Evolutionary conservation across 2,888 invertebrate species (phyloP), one percentile per base, ranked within the genome.

Genomic region (Nomada hirtipes): DNA sequence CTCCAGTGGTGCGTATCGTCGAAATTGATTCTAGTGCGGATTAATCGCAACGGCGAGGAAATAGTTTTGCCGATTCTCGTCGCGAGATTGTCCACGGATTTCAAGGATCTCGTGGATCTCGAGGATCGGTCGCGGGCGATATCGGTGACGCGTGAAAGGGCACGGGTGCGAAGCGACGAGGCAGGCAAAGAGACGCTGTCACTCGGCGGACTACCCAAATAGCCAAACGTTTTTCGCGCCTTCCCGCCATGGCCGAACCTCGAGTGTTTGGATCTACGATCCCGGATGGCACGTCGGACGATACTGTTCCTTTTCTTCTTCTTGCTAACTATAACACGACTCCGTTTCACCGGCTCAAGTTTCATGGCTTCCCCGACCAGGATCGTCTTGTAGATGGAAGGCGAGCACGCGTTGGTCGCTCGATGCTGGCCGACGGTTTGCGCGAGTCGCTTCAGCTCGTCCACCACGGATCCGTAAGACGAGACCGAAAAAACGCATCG

Each of bases 281-380:
- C 84, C 2, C 71, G 53, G 47, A 88, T 79, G 4, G 88, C 76
- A 15, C 89, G 91, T 9, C 90, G 87, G 10, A 90, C 88, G 64
- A 92, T 88, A 44, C 83, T 88, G 44, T 89, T 91, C 29, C 90
- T 87, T 15, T 88, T 91, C 4, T 80, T 76, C 26, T 47, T 85
- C 52, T 89, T 91, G 29, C 86, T 86, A 13, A 89, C 85, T 15
- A 89, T 57, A 1, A 89, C 82, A 60, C 85, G 88, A n/a, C 72
- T 89, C 2, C 70, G 84, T 71, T 84, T 89, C 13, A 86, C 69
- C n/a, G 91, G 89, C 2, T 85, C 89, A 15, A 83, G 9, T 47
- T 73, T 85, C n/a, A 64, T 55, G 2, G 88, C 87, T 53, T 84
- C 80, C 76, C 84, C 83, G 11, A 88, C 20, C 44, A 86, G 61